Percentiles rank a stretch among this genome's conserved stretches.
Conservation (phyloP, 92 coral and sea anemone genomes). For the Bergia sp. region DNA sequence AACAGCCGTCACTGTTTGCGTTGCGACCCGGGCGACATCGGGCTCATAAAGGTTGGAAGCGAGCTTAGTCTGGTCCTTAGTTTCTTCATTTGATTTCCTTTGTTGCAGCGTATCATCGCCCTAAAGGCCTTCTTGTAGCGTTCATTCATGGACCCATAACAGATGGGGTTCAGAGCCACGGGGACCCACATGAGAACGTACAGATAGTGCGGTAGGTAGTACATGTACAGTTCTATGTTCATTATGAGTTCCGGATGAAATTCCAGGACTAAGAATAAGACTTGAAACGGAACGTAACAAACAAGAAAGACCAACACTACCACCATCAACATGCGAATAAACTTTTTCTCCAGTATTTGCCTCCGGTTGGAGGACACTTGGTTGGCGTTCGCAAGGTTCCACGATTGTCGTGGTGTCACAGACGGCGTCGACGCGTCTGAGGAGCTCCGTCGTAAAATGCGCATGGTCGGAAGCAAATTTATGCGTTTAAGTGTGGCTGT, state of each 20-base stretch:
- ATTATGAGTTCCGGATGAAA: constrained; percentile 1
- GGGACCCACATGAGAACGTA: constrained; percentile 79
- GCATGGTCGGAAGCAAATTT: constrained; percentile 66
- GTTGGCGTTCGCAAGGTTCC: constrained; percentile 62
- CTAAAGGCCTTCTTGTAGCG: constrained; percentile 76
- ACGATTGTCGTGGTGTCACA: constrained; percentile 70
- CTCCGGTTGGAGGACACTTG: constrained; percentile 58
- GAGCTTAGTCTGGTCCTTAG: constrained; percentile 20
- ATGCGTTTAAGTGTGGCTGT: constrained; percentile 70
- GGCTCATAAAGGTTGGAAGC: constrained; percentile 9
- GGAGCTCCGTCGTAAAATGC: constrained; percentile 63
- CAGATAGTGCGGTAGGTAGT: constrained; percentile 44
- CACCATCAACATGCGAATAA: constrained; percentile 70
- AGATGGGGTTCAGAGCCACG: constrained; percentile 73
- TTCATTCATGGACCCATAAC: constrained; percentile 81
- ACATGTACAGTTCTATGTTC: constrained; percentile 5
- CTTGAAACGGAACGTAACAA: constrained; percentile 80
- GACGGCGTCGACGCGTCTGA: constrained; percentile 64
- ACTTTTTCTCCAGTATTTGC: constrained; percentile 70
- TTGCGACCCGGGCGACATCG: background rate
- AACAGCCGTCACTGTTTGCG: background rate
- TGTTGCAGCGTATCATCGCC: constrained; percentile 36
- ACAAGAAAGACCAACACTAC: constrained; percentile 73
- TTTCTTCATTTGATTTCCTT: background rate
- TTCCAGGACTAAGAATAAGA: constrained; percentile 53